phyloP scores from a whole-genome alignment of 2,113 vertebrate genomes.

The Ageneiosus marmoratus region DNA sequence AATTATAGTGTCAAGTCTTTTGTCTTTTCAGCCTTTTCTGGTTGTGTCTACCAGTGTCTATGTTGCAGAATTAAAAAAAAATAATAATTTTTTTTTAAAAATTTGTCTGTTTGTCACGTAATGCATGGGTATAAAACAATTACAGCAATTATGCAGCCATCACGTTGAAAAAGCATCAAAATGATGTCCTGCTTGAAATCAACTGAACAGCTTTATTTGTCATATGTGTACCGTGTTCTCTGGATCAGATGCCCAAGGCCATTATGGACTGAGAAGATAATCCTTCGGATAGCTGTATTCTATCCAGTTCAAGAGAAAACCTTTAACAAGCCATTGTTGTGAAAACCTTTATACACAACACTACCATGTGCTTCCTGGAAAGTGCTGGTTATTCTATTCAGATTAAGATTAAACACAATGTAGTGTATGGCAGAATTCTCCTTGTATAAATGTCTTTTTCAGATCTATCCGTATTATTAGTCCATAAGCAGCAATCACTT shows the following conservation, averaged over 20 bases:
- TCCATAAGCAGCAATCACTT: not conserved
- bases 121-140: not conserved
- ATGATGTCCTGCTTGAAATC: not conserved
- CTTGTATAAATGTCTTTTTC: not conserved
- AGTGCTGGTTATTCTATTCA: not conserved
- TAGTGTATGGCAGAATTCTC: not conserved
- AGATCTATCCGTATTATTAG: not conserved
- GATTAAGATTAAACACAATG: not conserved
- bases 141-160: constrained; percentile 4
- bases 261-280: not conserved
- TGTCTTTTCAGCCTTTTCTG: not conserved
- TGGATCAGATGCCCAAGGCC: not conserved
- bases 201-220: constrained; percentile 7
- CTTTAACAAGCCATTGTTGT: not conserved
- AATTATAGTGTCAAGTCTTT: not conserved
- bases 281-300: not conserved
- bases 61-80: too few species aligned
- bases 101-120: not conserved
- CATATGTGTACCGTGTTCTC: not conserved
- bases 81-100: not conserved
- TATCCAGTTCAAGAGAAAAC: not conserved
- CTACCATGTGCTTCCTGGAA: not conserved
- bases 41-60: not conserved
- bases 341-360: not conserved
- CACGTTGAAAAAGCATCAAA: not conserved